Base-by-base conservation (phyloP, 2,797 vertebrate genomes). In the Etheostoma perlongum region DNA sequence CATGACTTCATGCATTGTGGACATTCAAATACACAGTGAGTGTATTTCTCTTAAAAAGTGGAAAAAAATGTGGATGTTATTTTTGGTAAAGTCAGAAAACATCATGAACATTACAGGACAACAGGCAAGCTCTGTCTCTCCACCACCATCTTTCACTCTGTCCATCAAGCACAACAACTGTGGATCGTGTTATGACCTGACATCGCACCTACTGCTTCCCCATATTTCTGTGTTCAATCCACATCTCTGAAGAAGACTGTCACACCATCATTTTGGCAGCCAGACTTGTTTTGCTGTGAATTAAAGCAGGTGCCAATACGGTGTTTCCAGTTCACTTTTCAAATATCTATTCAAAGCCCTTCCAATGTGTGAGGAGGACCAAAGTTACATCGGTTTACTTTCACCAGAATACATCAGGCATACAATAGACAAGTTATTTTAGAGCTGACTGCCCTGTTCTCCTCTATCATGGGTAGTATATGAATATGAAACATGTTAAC, bases 21-120 rank as follows among this genome's bases (percentile, higher is more conserved):
- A 44, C 33, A n/a, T 59, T 44, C 11, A 74, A 44, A 79, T 2
- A 25, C 42, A 57, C 36, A 44, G 21, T 11, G 16, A 54, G 16
- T 42, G 18, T 10, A 27, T 66, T 68, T 33, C 2, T 54, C 59
- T 47, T 73, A 2, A 40, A 66, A 78, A 13, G 15, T 60, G 52
- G 27, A 21, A 46, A 74, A 40, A 49, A 36, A 25, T 23, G 25
- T 25, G 25, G 16, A 18, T 27, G 21, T 40, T 54, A 68, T 2
- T 62, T 2, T 65, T 11, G 2, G 21, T 36, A 7, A 64, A 76
- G 61, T 77, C 72, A 81, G 68, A 85, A 83, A 83, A 62, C 15
- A 27, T 67, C 49, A 33, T 48, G 9, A 30, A 66, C n/a, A 71
- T 67, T 12, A 57, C 65, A 59, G 16, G 58, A 51, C 40, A 57